Evolutionary conservation across 2,797 vertebrate species (phyloP).

Genomic region (Neomorphus geoffroyi): DNA sequence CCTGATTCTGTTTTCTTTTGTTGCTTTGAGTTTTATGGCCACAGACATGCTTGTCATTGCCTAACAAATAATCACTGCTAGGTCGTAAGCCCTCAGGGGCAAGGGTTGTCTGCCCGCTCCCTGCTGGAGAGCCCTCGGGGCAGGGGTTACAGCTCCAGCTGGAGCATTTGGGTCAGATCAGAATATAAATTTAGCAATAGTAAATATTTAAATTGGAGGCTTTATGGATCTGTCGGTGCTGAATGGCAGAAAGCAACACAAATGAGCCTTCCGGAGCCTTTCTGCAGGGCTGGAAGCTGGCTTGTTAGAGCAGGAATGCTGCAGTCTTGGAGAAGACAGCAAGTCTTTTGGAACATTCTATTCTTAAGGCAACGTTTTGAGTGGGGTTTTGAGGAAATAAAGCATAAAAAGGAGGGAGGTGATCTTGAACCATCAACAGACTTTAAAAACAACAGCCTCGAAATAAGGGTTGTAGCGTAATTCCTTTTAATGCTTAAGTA

Average conservation of each 20-base stretch:
- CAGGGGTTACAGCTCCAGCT: slow-evolving; percentile 25
- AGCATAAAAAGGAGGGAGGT: neutral
- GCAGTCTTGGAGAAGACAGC: neutral
- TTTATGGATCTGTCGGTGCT: neutral
- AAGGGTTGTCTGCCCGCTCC: slow-evolving; percentile 30
- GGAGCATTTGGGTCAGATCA: slow-evolving; percentile 1
- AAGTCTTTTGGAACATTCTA: neutral
- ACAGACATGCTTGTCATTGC: neutral
- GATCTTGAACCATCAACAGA: neutral
- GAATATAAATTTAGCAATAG: slow-evolving; percentile 19
- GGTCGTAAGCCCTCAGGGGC: neutral
- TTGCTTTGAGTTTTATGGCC: neutral
- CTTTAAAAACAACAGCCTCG: neutral
- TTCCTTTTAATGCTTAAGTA: slow-evolving; percentile 17
- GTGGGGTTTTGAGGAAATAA: slow-evolving; percentile 16
- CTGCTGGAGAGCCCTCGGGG: neutral
- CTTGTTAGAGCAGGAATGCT: slow-evolving; percentile 4
- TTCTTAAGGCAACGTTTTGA: slow-evolving; percentile 29
- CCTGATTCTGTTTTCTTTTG: neutral
- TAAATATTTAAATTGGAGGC: slow-evolving; percentile 24
- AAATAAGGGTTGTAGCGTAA: neutral
- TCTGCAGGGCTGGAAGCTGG: neutral
- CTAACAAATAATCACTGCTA: slow-evolving; percentile 53
- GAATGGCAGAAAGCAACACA: neutral
- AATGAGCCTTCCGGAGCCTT: neutral